These are phyloP conservation scores for Tetragnatha montana DNA, from an alignment of 2,888 invertebrate species.

Conservation along the genomic window DNA sequence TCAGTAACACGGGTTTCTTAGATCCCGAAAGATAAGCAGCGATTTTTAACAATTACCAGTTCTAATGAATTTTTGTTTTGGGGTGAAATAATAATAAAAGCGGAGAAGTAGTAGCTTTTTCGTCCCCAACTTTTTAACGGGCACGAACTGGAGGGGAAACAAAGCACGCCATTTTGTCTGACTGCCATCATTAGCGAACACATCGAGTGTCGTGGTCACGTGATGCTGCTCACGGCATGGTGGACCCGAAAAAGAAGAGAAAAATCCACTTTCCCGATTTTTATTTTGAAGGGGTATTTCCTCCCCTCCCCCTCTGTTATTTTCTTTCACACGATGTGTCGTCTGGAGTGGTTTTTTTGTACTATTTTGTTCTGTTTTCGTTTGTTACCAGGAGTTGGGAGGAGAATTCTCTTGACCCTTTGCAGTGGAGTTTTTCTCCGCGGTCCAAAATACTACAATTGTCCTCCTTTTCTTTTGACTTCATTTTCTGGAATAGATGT, in stretches of 20 bases:
- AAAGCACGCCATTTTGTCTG: conserved; percentile 64
- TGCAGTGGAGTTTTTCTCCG: neutral
- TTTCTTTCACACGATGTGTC: conserved; percentile 4
- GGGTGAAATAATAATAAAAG: conserved; percentile 13
- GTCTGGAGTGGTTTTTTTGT: conserved; percentile 4
- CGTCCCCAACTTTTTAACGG: conserved; percentile 32
- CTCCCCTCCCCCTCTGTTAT: neutral
- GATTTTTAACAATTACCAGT: conserved; percentile 62
- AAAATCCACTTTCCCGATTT: conserved; percentile 17
- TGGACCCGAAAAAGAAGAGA: neutral
- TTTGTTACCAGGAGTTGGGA: neutral
- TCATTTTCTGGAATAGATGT: neutral
- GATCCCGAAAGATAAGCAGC: conserved; percentile 37
- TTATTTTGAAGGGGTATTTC: neutral
- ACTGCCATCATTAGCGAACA: conserved; percentile 67
- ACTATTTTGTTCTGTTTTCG: conserved; percentile 5
- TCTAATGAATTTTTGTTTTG: conserved; percentile 61
- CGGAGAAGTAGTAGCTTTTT: conserved; percentile 37
- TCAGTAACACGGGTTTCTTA: conserved; percentile 14
- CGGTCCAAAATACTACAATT: neutral
- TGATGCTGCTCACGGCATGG: conserved; percentile 44
- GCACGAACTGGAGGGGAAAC: neutral
- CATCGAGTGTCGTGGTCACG: conserved; percentile 62
- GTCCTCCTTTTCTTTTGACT: neutral
- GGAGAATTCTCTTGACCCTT: neutral